Conservation (phyloP, 2,113 vertebrate genomes). For the Puntigrus tetrazona region DNA sequence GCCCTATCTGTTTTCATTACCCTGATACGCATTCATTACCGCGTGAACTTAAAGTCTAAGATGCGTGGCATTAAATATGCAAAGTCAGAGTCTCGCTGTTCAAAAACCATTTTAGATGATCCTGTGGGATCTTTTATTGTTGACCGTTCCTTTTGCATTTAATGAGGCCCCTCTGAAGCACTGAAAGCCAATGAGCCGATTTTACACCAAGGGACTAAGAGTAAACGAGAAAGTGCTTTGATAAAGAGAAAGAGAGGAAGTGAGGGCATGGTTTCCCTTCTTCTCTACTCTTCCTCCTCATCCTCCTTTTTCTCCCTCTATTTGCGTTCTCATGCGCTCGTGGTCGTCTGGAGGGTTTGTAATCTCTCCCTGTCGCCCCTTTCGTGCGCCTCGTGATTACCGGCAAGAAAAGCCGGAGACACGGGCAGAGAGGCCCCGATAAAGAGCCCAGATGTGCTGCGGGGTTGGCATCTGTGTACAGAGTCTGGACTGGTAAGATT, state of each 20-base stretch:
- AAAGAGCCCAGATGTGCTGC: conserved; percentile 47
- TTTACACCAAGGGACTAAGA: conserved; percentile 45
- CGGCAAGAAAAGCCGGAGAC: conserved; percentile 31
- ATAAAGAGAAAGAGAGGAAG: conserved; percentile 69
- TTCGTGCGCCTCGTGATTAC: conserved; percentile 4
- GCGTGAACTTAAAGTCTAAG: neutral
- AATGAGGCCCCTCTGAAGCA: conserved; percentile 24
- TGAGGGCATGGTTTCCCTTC: conserved; percentile 69
- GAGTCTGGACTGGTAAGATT: conserved; percentile 38
- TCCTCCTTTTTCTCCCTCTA: conserved; percentile 41
- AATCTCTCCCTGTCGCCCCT: conserved; percentile 56
- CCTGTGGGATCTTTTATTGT: conserved; percentile 5
- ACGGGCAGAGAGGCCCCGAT: conserved; percentile 35
- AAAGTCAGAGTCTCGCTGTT: conserved; percentile 18
- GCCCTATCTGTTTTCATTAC: conserved; percentile 1
- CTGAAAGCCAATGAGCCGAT: neutral
- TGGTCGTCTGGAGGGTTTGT: conserved; percentile 66
- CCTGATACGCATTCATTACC: neutral
- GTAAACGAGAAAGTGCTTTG: conserved; percentile 34
- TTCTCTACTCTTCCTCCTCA: conserved; percentile 13
- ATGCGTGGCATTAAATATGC: neutral
- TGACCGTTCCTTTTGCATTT: conserved; percentile 3
- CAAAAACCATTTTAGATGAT: conserved; percentile 33
- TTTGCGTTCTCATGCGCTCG: conserved; percentile 66
- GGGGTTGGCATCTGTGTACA: conserved; percentile 57